These are phyloP conservation scores for Myopa testacea DNA, from an alignment of 2,888 invertebrate genomes.

Conservation along the genomic window DNA sequence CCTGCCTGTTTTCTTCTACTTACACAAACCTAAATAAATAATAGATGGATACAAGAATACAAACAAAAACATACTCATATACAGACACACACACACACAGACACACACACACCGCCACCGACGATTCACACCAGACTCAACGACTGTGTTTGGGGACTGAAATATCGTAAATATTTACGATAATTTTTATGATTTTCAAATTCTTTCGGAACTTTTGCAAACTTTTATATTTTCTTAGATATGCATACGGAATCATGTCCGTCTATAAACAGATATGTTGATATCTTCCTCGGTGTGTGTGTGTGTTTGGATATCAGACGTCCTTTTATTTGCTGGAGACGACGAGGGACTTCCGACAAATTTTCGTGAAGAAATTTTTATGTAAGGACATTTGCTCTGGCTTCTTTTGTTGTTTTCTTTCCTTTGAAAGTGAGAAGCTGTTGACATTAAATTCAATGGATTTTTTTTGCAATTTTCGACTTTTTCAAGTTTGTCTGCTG, in stretches of 20 bases:
- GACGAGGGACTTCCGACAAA: not conserved
- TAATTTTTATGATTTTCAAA: constrained; percentile 43
- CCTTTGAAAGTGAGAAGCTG: not conserved
- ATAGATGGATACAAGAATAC: too few species aligned
- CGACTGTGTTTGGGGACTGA: too few species aligned
- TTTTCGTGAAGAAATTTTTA: not conserved
- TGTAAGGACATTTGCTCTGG: not conserved
- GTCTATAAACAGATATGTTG: not conserved
- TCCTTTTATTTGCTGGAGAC: not conserved
- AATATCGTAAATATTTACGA: constrained; percentile 47
- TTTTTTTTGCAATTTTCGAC: not conserved
- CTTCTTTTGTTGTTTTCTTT: not conserved
- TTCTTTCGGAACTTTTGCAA: constrained; percentile 27
- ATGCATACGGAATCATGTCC: not conserved
- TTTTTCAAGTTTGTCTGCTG: not conserved
- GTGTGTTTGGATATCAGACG: not conserved
- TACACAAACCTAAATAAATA: too few species aligned
- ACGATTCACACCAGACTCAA: too few species aligned
- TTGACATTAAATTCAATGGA: not conserved
- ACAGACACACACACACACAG: too few species aligned
- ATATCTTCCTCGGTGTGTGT: not conserved
- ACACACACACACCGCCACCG: too few species aligned
- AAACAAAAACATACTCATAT: too few species aligned
- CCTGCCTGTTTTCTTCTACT: too few species aligned
- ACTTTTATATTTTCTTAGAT: constrained; percentile 24